Base-by-base conservation (phyloP, 2,113 vertebrate genomes). In the Lathamus discolor region DNA sequence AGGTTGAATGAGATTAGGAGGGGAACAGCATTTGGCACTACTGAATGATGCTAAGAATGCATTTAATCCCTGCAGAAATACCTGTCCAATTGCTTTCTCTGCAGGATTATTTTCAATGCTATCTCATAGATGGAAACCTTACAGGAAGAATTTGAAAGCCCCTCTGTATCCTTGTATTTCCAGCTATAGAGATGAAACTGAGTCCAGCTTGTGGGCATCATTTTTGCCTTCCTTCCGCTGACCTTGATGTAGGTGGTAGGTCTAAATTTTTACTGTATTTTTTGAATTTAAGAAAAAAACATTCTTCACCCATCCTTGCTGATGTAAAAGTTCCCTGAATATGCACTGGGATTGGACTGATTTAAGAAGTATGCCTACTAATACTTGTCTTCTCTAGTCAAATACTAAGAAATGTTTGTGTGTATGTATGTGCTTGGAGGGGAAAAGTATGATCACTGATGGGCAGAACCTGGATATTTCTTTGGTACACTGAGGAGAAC, bases 201-300 rank as follows among this genome's bases (percentile, higher is more conserved):
- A 51, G 43, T 37, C 31, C 17, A 25, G 19, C 43, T 78, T 59
- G 51, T 10, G 69, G 73, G 55, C 55, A 23, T 72, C 19, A 0
- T 35, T 70, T 63, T 43, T 55, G 51, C 46, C 35, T 13, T 68
- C 17, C 35, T 75, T 22, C 35, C 44, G 20, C 17, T 68, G 61
- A 17, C 11, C 12, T 84, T 51, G 49, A 0, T 12, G 16, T 17
- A 72, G 19, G 48, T 46, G 18, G 7, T 18, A 27, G 23, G 5
- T 61, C 39, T 51, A 37, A 77, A 35, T 39, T 22, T 14, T 11
- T 43, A 1, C 2, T 6, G 0, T 20, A 0, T 12, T 43, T 59
- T 52, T 80, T 25, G 35, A 24, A 61, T 28, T 68, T 5, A 27
- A 76, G 35, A 24, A 29, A 59, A 84, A 39, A 2, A 0, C 13